A percentile compares a stretch with the other conserved stretches of the same genome.
phyloP scores from a whole-genome alignment of 2,797 vertebrate genomes.

The Micrastur ruficollis region DNA sequence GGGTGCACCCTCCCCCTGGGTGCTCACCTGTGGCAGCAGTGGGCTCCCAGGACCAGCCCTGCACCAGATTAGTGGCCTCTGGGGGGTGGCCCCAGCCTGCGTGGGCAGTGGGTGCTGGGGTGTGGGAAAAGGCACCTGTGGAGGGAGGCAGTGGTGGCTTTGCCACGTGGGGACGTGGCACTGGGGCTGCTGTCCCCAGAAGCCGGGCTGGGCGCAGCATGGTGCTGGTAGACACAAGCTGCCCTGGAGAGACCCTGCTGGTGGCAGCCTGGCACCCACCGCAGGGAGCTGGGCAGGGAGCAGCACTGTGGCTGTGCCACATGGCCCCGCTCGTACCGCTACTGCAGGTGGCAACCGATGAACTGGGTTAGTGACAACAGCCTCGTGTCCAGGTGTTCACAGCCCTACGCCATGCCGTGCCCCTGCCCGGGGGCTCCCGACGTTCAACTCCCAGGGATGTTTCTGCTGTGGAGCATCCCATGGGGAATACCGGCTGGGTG shows the following conservation, averaged over 20 bases:
- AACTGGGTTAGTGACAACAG: neutral
- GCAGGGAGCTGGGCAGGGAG: rapidly evolving
- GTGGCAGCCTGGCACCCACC: neutral
- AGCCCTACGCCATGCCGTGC: rapidly evolving
- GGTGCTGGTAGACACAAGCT: neutral
- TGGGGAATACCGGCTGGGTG: neutral
- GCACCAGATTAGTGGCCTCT: neutral
- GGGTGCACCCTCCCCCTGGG: neutral
- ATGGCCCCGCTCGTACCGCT: rapidly evolving
- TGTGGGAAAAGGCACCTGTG: constrained; percentile 44
- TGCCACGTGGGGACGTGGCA: rapidly evolving
- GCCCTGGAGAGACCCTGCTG: neutral
- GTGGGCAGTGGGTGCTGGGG: neutral
- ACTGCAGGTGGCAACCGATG: rapidly evolving
- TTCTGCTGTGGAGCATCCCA: neutral
- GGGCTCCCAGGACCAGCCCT: neutral
- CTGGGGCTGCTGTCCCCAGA: neutral
- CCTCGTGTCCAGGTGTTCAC: rapidly evolving
- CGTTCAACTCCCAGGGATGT: neutral
- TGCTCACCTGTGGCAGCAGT: neutral
- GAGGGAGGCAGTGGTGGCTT: constrained; percentile 32
- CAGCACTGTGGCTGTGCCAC: rapidly evolving
- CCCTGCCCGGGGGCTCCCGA: neutral
- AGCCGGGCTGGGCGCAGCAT: neutral
- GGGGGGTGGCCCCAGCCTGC: neutral